Base-by-base conservation (phyloP, 2,797 vertebrate species). In the Sebastes miniatus region DNA sequence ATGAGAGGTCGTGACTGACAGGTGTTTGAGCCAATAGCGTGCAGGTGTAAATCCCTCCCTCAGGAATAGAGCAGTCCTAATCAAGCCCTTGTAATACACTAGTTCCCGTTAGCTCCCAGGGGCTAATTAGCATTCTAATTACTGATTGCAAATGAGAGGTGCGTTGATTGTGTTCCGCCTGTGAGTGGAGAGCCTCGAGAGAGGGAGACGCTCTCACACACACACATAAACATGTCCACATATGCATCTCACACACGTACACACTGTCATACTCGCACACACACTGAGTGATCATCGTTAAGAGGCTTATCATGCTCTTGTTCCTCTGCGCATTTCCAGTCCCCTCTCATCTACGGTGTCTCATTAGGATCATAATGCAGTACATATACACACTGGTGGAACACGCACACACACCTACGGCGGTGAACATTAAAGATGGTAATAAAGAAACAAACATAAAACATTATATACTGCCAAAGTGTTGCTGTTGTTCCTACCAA, bases 61-160 rank as follows among this genome's bases (percentile, higher is more conserved):
- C 8, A 92, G 93, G 94, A 92, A 96, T 95, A 96, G 95, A 97
- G 96, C 96, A 97, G 97, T 91, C 97, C 98, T 99, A 99, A 99
- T 99, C 98, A 99, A 98, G 96, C 97, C 96, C 97, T 98, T 99
- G 97, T 99, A 99, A 99, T 99, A 99, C 98, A 99, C 98, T 99
- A 96, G 97, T 98, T 98, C 97, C 97, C 96, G 97, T 99, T 98
- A 98, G 98, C 97, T 99, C 98, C 97, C 96, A 88, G 96, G 97
- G 97, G 97, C 97, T 99, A 97, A 99, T 99, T 99, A 99, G 97
- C 98, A 99, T 99, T 99, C 97, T 99, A 99, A 99, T 99, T 99
- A 99, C 98, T 96, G 96, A 97, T 98, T 99, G 98, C 97, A 98
- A 99, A 99, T 99, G 95, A 97, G 97, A 96, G 96, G 81, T 88